Base-by-base conservation (phyloP, 2,888 invertebrate species). In the Ophioninae sp. region DNA sequence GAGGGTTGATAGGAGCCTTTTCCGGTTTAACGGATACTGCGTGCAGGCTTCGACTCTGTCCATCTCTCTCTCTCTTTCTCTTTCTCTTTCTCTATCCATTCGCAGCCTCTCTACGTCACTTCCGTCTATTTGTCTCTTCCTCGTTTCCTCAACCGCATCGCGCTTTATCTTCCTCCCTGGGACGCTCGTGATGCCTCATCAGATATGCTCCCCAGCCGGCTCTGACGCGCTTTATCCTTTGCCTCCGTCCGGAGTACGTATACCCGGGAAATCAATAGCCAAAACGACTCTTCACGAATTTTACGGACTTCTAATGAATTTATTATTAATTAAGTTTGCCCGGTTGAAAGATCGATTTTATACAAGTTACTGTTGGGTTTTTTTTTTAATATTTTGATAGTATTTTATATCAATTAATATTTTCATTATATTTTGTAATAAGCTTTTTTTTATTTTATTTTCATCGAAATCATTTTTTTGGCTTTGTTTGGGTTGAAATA, bases 151-250 rank as follows among this genome's bases (percentile, higher is more conserved):
- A 73, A 64, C 73, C 58, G 73, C 73, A 51, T 72, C 67, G 20
- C 71, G 51, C 75, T 79, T 69, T n/a, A 67, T 56, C 51, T 73
- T 67, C 67, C 64, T 23, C 73, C 59, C 20, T 67, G 75, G 65
- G 41, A 78, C 65, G 74, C 74, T 9, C n/a, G 71, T 22, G 64
- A n/a, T 68, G 59, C 67, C 72, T 84, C 84, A 81, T 84, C 81
- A 64, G 81, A 81, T 79, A 78, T 79, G 75, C 81, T 6, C 68
- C 9, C 59, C 76, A 41, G 41, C 67, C 76, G 41, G 59, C 41
- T 65, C 64, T 20, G 51, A 30, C n/a, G 74, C 58, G 8, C 39
- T 67, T 30, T 1, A 2, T 20, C 58, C 65, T 67, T 23, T 67
- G 20, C 44, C 56, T 41, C 67, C 20, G 63, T 74, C 74, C 20